Base-by-base conservation (phyloP, 2,888 invertebrate species). In the Eilema griseolum region DNA sequence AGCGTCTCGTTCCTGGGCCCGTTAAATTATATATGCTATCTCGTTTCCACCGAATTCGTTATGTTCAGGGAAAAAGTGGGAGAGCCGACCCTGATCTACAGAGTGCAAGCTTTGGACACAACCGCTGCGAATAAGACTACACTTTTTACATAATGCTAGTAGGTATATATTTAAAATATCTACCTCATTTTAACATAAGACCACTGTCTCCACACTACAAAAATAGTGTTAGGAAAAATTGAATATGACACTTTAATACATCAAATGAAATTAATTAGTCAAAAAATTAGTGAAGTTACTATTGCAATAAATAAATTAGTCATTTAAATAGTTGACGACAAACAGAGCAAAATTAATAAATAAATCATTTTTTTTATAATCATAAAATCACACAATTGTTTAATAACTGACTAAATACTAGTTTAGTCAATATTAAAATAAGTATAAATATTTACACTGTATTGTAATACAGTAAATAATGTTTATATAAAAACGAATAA, bases 401-500 rank as follows among this genome's bases (percentile, higher is more conserved):
- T 28, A 65, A 41, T n/a, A 65, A 67, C 66, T 56, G 68, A 70
- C 41, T 72, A 72, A 56, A 66, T 16, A 33, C 52, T 62, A 65
- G 66, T 65, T 77, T 46, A 67, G 65, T 41, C 67, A 69, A 67
- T 70, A 66, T 56, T 60, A 46, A 57, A 60, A 46, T 37, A 46
- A 52, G 56, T 31, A 80, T 62, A 66, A 69, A 70, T 81, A 81
- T 83, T 83, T 77, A 83, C 80, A 80, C 57, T 12, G 57, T 24
- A 63, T 59, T 67, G 67, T 69, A 73, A 52, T 71, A 82, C 28
- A 71, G 70, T 66, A 56, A 73, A 75, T 71, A 79, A 59, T n/a
- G 70, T 71, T 69, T 72, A 67, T 75, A 66, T 75, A 75, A 72
- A 75, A 79, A 80, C 57, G 78, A 82, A 81, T 79, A 75, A 84